Evolutionary conservation across 2,113 vertebrate species (phyloP), one percentile per base, ranked within the genome.

Genomic region (Paralichthys olivaceus): DNA sequence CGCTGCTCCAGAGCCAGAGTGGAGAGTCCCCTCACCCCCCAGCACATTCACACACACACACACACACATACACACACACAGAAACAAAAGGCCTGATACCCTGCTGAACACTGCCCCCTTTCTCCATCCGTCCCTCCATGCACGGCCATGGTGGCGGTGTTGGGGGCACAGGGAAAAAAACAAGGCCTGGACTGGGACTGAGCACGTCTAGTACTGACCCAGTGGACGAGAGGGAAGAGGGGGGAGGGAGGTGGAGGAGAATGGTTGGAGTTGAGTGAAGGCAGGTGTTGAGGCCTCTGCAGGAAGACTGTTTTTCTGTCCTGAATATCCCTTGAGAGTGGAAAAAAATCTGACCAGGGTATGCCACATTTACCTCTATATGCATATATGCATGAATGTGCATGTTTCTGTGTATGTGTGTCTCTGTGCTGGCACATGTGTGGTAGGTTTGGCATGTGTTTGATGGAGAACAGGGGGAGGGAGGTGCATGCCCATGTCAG

Each of bases 61-160:
- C 45, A 47, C 17, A 47, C 45, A 47, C 45, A 29, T 15, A 47
- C 17, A 56, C 86, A 82, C 82, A 61, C 73, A 76, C 89, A 81
- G 67, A 95, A 85, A 94, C 93, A 94, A 95, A 94, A 93, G 93
- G 93, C 94, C 94, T 87, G 91, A 82, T 91, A 92, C 81, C 84
- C 88, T 89, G 90, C 91, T 90, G 88, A 93, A 92, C 90, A 91
- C 90, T 93, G 92, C 89, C 92, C 91, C 90, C 90, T 89, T 74
- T 79, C 80, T 87, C 89, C 74, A 76, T 63, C 89, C 70, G 12
- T 89, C 81, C 85, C 84, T 86, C 81, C 85, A 87, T 83, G 83
- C 73, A 87, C 61, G 7, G 75, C 72, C 54, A 4, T 76, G 76
- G 78, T 76, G 79, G 75, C 51, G 65, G 60, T 76, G 76, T 76